Percentiles rank a stretch among this genome's conserved stretches.
These are phyloP conservation scores for Cotesia typhae DNA, from an alignment of 1,140 invertebrate genomes.

Conservation along the genomic window DNA sequence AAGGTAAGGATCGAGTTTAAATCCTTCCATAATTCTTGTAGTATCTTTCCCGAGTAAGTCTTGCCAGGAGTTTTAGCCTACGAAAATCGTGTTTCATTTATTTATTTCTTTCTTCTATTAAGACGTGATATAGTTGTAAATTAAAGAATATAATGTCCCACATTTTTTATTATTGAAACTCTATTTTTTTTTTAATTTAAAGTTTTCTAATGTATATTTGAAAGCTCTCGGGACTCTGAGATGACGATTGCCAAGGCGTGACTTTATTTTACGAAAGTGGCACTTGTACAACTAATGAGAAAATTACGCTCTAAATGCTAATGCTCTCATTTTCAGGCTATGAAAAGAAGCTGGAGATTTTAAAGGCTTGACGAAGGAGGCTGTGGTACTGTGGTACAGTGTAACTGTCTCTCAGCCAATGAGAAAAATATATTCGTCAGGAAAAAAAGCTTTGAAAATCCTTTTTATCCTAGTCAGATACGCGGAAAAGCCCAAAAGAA, in stretches of 20 bases:
- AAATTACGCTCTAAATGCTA: slow-evolving; percentile 55
- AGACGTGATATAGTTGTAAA: slow-evolving; percentile 44
- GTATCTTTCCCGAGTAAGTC: slow-evolving; percentile 59
- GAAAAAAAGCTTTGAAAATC: slow-evolving; percentile 24
- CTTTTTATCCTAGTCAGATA: slow-evolving; percentile 29
- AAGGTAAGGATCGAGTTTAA: slow-evolving; percentile 44
- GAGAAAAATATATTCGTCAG: slow-evolving; percentile 23
- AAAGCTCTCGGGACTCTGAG: slow-evolving; percentile 15
- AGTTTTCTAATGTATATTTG: background rate
- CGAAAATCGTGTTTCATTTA: slow-evolving; percentile 59
- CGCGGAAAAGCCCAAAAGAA: slow-evolving; percentile 25
- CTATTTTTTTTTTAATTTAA: background rate
- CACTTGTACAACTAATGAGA: slow-evolving; percentile 44
- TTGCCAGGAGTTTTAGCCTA: slow-evolving; percentile 42
- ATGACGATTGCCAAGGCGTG: slow-evolving; percentile 34
- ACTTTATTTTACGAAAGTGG: slow-evolving; percentile 36
- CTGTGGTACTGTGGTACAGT: background rate
- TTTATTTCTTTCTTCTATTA: slow-evolving; percentile 54
- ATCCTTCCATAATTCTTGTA: slow-evolving; percentile 59
- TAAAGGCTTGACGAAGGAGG: slow-evolving; percentile 25
- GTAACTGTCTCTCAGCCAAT: slow-evolving; percentile 13
- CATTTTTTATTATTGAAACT: slow-evolving; percentile 7
- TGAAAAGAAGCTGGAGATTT: slow-evolving; percentile 30
- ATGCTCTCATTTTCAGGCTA: slow-evolving; percentile 50
- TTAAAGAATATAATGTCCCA: too few relatives aligned